phyloP scores from a whole-genome alignment of 2,797 vertebrate genomes.

The Triplophysa bombifrons region DNA sequence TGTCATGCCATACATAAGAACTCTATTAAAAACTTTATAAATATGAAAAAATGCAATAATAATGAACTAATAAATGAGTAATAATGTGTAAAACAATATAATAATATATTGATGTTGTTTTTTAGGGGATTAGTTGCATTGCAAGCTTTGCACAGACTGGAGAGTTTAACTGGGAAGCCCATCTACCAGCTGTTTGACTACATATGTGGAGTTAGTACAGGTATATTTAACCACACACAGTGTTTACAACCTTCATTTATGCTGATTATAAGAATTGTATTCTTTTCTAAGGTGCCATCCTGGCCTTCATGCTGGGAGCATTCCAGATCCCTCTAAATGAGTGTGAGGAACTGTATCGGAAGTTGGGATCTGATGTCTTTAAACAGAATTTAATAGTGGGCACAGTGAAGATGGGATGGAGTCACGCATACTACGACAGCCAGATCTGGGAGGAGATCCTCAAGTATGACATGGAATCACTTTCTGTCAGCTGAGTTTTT shows the following conservation, averaged over 20 bases:
- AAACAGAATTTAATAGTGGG: constrained; percentile 96
- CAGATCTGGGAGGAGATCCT: constrained; percentile 96
- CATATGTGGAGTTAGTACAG: constrained; percentile 97
- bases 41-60: too few relatives aligned
- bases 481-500: not conserved
- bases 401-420: constrained; percentile 98
- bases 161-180: constrained; percentile 89
- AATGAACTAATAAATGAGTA: too few relatives aligned
- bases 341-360: constrained; percentile 92
- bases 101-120: constrained; percentile 15
- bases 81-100: too few relatives aligned
- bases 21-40: too few relatives aligned
- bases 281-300: constrained; percentile 85
- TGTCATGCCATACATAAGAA: too few relatives aligned
- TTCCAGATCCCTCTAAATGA: constrained; percentile 93
- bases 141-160: constrained; percentile 88
- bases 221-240: constrained; percentile 64
- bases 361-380: constrained; percentile 94
- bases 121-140: constrained; percentile 90
- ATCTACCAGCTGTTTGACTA: constrained; percentile 96
- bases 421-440: constrained; percentile 95
- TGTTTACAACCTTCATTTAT: not conserved
- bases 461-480: constrained; percentile 79
- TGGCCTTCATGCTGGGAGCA: constrained; percentile 96
- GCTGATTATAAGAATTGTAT: not conserved